These are phyloP conservation scores for Momotus momota DNA, from an alignment of 2,797 vertebrate genomes.

Conservation along the genomic window DNA sequence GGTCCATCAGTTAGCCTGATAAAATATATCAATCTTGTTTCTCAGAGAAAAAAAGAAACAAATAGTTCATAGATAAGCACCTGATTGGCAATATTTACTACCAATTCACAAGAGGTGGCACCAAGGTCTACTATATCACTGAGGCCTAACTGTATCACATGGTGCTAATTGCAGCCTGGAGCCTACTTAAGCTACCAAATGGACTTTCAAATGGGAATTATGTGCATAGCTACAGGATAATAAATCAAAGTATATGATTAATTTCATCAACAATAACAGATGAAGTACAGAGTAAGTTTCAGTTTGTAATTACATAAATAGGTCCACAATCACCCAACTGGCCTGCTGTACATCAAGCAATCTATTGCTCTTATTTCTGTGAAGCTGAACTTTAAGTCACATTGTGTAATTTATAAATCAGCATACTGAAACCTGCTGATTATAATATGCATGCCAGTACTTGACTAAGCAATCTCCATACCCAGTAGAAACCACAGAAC, in stretches of 20 bases:
- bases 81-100: not conserved
- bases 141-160: not conserved
- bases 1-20: not conserved
- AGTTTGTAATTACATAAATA: not conserved
- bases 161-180: not conserved
- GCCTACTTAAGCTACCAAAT: not conserved
- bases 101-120: not conserved
- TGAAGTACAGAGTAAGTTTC: not conserved
- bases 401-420: not conserved
- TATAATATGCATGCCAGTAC: not conserved
- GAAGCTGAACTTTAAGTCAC: not conserved
- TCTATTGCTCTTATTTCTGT: not conserved
- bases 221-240: not conserved
- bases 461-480: not conserved
- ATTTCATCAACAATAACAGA: conserved; percentile 21
- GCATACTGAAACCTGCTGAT: not conserved
- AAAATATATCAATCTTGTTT: not conserved
- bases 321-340: not conserved
- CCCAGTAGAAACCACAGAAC: not conserved
- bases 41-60: not conserved
- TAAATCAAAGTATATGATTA: not conserved
- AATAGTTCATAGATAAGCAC: not conserved
- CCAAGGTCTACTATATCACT: not conserved
- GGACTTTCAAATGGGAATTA: not conserved
- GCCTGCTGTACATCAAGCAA: not conserved